A percentile compares a stretch with the other conserved stretches of the same genome.
These are phyloP conservation scores for Campylorhamphus procurvoides DNA, from an alignment of 2,113 vertebrate species.

Conservation along the genomic window DNA sequence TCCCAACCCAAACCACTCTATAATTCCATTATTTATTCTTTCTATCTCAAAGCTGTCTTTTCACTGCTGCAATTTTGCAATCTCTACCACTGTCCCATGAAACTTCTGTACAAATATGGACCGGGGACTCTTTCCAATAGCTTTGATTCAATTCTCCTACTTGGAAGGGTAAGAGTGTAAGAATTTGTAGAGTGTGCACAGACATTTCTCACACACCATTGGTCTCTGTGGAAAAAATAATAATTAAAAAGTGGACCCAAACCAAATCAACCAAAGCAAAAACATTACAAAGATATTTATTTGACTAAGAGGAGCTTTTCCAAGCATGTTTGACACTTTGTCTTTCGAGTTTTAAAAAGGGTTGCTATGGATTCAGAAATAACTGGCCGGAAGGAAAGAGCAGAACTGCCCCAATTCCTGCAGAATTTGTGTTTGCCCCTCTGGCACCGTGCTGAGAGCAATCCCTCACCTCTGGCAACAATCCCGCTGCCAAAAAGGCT, in stretches of 20 bases:
- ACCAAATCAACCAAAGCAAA: neutral
- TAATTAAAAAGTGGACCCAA: neutral
- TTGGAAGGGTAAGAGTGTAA: neutral
- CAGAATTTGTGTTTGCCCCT: neutral
- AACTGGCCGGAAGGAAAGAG: neutral
- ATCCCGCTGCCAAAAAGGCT: neutral
- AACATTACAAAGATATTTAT: neutral
- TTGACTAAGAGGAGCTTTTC: neutral
- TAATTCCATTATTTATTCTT: neutral
- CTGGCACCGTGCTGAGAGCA: neutral
- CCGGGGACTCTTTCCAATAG: neutral
- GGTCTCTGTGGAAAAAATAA: neutral
- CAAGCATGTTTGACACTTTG: neutral
- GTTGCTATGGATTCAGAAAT: neutral
- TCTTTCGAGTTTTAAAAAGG: neutral
- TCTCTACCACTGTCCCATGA: neutral
- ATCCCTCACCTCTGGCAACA: neutral
- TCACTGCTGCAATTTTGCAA: neutral
- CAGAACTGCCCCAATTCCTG: neutral
- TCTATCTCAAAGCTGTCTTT: neutral
- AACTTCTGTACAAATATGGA: neutral
- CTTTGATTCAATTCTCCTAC: neutral
- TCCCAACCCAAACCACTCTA: neutral
- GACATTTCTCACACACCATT: neutral
- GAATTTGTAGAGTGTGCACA: neutral